Conservation (phyloP, 2,797 vertebrate species). For the Corythornis leucogaster region DNA sequence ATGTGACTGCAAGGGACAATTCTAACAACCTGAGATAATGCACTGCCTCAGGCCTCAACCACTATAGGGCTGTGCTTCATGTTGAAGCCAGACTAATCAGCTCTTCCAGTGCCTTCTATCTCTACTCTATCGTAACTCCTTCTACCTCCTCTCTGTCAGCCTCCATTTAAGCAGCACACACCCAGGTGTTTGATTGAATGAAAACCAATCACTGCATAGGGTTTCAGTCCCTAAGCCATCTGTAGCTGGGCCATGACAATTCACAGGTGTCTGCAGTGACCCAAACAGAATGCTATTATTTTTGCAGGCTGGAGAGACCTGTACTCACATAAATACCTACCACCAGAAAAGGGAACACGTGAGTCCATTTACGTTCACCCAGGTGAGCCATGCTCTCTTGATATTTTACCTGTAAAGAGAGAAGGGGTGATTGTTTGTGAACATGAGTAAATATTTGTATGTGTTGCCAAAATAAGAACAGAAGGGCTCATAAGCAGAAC, state of each 20-base stretch:
- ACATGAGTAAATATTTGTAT: background rate
- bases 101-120: background rate
- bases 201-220: background rate
- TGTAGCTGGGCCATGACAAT: background rate
- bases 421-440: conserved; percentile 13
- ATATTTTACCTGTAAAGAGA: conserved; percentile 72
- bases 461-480: conserved; percentile 61
- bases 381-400: conserved; percentile 82
- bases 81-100: background rate
- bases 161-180: background rate
- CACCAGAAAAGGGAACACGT: conserved; percentile 87
- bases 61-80: background rate
- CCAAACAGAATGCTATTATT: background rate
- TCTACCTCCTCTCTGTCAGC: background rate
- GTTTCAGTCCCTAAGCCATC: background rate
- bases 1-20: background rate
- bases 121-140: background rate
- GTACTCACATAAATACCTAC: conserved; percentile 79
- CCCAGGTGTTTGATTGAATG: background rate
- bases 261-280: background rate
- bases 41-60: background rate
- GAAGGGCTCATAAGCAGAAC: background rate
- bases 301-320: background rate
- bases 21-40: background rate
- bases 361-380: conserved; percentile 77